Conservation (phyloP, 2,888 invertebrate species). For the Platycheirus rosarum region DNA sequence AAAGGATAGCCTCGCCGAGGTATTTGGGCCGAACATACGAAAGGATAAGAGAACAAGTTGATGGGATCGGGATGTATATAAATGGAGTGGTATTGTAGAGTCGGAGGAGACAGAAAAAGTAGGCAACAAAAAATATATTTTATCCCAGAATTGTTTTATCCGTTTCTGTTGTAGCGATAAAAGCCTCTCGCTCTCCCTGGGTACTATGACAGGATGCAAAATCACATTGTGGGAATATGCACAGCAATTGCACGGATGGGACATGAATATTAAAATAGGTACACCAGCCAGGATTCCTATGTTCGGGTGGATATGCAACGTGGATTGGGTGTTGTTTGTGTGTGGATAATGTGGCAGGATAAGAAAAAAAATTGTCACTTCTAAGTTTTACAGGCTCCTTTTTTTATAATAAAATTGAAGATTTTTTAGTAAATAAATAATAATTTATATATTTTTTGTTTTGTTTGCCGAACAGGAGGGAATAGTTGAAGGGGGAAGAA, state of each 20-base stretch:
- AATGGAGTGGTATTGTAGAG: slow-evolving; percentile 2
- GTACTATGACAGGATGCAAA: slow-evolving; percentile 33
- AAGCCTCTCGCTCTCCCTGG: slow-evolving; percentile 53
- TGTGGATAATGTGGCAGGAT: slow-evolving; percentile 69
- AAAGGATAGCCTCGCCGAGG: not conserved
- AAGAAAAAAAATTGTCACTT: slow-evolving; percentile 28
- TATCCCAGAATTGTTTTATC: slow-evolving; percentile 73
- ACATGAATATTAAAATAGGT: slow-evolving; percentile 72
- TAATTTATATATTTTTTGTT: too few species aligned
- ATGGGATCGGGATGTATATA: not conserved
- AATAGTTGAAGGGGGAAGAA: too few species aligned
- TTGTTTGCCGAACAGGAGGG: too few species aligned
- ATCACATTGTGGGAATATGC: slow-evolving; percentile 72
- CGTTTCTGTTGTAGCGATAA: slow-evolving; percentile 72
- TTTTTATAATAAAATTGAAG: not conserved
- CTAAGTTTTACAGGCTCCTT: slow-evolving; percentile 7
- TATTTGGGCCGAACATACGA: not conserved
- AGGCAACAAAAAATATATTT: slow-evolving; percentile 49
- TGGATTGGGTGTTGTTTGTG: slow-evolving; percentile 58
- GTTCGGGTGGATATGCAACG: slow-evolving; percentile 38
- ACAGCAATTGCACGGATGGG: slow-evolving; percentile 71
- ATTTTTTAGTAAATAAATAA: not conserved
- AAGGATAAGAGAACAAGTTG: slow-evolving; percentile 27
- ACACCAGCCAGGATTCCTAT: slow-evolving; percentile 46
- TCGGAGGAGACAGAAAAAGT: not conserved